Base-by-base conservation (phyloP, 2,113 vertebrate species). In the Crotalus viridis region DNA sequence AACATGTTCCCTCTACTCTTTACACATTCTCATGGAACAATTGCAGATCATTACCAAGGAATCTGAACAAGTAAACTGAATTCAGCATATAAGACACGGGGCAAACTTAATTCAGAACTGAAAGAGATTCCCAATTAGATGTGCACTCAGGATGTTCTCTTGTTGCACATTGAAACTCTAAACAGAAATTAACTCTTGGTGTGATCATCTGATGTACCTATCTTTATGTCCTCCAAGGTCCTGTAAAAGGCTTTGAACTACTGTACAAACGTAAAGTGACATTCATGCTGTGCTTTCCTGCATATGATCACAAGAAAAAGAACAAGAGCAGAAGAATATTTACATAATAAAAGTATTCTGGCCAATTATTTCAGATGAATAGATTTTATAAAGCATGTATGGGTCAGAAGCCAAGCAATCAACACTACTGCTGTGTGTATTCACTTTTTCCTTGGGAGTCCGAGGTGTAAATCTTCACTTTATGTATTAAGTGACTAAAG, bases 401-500 rank as follows among this genome's bases (percentile, higher is more conserved):
- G 17, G 90, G 90, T 87, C 81, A 87, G 55, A 48, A 87, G 46
- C 4, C 17, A 61, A 87, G 10, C 26, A 87, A 33, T 56, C 10
- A 85, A 86, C 43, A 86, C 10, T 4, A 86, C 22, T 15, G 4
- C 9, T 22, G 0, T 33, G 7, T 57, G 9, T 51, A 17, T 85
- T 91, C 90, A 91, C 54, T 10, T 46, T 59, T 59, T 5, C 59
- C 15, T 61, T 12, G 19, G 33, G 33, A 57, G 21, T 9, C 8
- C 0, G 26, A 28, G 19, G 48, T 28, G 87, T 48, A 59, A 56
- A n/a, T 12, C 55, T 61, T 48, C 2, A 1, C 28, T 51, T 86
- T 48, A 24, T 24, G 48, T 89, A 21, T 24, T 95, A 55, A 92
- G 69, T 91, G 15, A 94, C 7, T 90, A 13, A 93, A 93, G 3